Conservation (phyloP, 2,113 vertebrate species). For the Sinocyclocheilus maitianheensis region DNA sequence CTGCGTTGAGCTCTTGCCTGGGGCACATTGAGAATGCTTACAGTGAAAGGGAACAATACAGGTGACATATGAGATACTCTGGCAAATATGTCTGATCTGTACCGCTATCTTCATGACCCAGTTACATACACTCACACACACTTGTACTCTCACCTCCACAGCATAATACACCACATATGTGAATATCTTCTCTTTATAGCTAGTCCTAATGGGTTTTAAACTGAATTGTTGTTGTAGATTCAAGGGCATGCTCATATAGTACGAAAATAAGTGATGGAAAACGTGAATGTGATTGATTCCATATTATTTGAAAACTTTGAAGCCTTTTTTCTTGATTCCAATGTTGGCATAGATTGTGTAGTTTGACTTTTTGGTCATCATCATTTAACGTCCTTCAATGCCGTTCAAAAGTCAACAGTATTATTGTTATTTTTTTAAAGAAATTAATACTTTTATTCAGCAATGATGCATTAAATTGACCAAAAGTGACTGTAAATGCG, state of each 20-base stretch:
- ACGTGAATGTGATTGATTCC: background rate
- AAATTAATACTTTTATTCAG: background rate
- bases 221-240: background rate
- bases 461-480: background rate
- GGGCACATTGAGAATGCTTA: conserved; percentile 52
- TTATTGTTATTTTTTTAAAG: no score
- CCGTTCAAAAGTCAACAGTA: background rate
- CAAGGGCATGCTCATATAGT: background rate
- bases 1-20: conserved; percentile 8
- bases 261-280: background rate
- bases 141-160: conserved; percentile 9
- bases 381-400: background rate
- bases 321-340: background rate
- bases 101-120: conserved; percentile 24
- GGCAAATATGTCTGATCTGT: conserved; percentile 58
- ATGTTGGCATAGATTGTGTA: background rate
- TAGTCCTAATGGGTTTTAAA: background rate
- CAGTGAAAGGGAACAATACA: conserved; percentile 60
- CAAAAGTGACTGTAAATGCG: background rate
- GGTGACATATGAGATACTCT: conserved; percentile 58
- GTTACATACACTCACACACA: conserved; percentile 12
- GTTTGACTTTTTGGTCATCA: background rate
- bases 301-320: background rate
- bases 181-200: background rate
- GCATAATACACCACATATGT: background rate